Evolutionary conservation across 2,113 vertebrate species (phyloP).

Genomic region (Malurus melanocephalus): DNA sequence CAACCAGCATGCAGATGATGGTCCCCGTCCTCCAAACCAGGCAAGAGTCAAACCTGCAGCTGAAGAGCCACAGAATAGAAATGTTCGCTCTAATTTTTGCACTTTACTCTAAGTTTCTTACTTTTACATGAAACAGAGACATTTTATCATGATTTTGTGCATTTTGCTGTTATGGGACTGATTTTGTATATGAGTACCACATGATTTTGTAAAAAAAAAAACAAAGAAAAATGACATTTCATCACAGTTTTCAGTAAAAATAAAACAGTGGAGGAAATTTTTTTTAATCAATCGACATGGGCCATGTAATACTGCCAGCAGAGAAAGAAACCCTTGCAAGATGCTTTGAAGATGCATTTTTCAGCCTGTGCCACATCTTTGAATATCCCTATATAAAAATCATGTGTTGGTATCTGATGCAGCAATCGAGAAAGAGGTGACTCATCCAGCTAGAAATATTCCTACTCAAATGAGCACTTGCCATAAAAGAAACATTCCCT

Average conservation of each 20-base stretch:
- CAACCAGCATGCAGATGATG: conserved; percentile 46
- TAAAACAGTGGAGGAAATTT: background rate
- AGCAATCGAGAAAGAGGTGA: background rate
- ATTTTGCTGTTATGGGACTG: conserved; percentile 4
- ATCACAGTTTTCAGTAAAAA: conserved; percentile 4
- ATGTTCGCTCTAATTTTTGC: conserved; percentile 69
- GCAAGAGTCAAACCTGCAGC: conserved; percentile 37
- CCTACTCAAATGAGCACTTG: background rate
- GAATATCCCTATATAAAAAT: background rate
- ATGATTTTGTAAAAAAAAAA: background rate
- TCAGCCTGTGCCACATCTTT: background rate
- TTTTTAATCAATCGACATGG: background rate
- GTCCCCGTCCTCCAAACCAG: conserved; percentile 8
- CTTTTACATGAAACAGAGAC: conserved; percentile 17
- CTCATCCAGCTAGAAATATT: conserved; percentile 39
- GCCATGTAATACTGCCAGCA: background rate
- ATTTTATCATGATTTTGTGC: conserved; percentile 2
- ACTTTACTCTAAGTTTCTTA: conserved; percentile 58
- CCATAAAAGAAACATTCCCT: background rate
- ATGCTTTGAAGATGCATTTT: background rate
- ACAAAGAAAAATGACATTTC: background rate
- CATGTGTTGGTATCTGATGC: background rate
- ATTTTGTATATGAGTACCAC: conserved; percentile 18
- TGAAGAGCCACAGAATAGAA: conserved; percentile 47
- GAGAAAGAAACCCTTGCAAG: background rate